Conservation (phyloP, 2,113 vertebrate genomes). For the western clawed frog (Xenopus tropicalis) region DNA sequence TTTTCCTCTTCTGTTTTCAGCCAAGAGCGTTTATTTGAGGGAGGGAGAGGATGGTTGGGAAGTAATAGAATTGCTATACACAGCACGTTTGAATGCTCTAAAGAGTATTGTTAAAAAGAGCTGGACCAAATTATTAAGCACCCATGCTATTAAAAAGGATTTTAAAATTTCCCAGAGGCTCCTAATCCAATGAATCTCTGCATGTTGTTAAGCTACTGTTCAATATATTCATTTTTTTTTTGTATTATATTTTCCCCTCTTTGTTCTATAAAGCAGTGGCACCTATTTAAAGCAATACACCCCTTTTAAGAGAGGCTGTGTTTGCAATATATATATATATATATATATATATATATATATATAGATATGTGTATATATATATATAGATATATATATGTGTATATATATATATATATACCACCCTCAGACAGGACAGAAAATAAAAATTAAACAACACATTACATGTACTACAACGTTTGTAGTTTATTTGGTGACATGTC, state of each 20-base stretch:
- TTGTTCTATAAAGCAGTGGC: no score
- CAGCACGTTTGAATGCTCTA: slow-evolving; percentile 32
- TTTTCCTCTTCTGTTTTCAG: slow-evolving; percentile 24
- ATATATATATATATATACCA: no score
- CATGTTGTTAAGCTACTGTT: slow-evolving; percentile 41
- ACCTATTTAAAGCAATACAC: no score
- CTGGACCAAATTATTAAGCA: slow-evolving; percentile 40
- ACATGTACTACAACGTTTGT: no score
- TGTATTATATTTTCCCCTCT: neutral
- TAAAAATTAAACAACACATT: no score
- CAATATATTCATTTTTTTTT: slow-evolving; percentile 33
- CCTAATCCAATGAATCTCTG: slow-evolving; percentile 44
- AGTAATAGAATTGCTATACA: slow-evolving; percentile 20
- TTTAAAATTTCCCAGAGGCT: slow-evolving; percentile 41
- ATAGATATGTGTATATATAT: no score
- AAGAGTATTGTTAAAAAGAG: slow-evolving; percentile 41
- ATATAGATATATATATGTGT: no score
- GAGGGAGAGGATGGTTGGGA: slow-evolving; percentile 24
- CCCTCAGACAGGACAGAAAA: no score
- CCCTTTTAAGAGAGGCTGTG: no score
- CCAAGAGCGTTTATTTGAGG: slow-evolving; percentile 28
- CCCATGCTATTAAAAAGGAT: slow-evolving; percentile 33
- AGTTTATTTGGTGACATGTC: no score
- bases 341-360: no score
- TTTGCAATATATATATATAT: no score